Base-by-base conservation (phyloP, 2,888 invertebrate genomes). In the Drosophila helvetica region DNA sequence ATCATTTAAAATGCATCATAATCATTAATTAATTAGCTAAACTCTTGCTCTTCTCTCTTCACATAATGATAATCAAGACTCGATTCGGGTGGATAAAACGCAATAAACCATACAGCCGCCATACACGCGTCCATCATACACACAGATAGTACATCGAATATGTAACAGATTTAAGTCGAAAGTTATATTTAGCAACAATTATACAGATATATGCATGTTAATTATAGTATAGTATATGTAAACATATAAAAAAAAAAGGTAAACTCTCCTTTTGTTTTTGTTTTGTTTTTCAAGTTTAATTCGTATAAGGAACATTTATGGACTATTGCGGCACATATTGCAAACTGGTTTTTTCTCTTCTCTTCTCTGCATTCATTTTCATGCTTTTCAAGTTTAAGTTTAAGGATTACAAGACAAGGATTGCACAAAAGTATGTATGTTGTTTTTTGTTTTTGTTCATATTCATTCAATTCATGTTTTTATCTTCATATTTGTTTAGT, bases 261-360 rank as follows among this genome's bases (percentile, higher is more conserved):
- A 57, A 69, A 69, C 51, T 59, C 68, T 68, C 46, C 18, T 48
- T 52, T n/a, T 38, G 38, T 66, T 65, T 68, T 69, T 51, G n/a
- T 38, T 38, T 67, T 52, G 38, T 66, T 65, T 68, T 69, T 51
- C 61, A 69, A 69, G 42, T 69, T 69, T 69, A 68, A 67, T 66
- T 66, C 60, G 71, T 86, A 71, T 87, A 83, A 83, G 88, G 88
- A 82, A 87, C 87, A 87, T 85, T 87, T 79, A 75, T 62, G 77
- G 85, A 81, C 86, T 82, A 85, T 82, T 87, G 80, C 81, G 72
- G 73, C 74, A 76, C 68, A 80, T 75, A 67, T 83, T 86, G 76
- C 76, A 77, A 72, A 75, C 63, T 61, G 72, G 38, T n/a, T 38
- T 38, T n/a, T 15, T 7, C 6, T n/a, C 15, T 38, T 15, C 30